A percentile compares a stretch with the other conserved stretches of the same genome.
Evolutionary conservation across 2,113 vertebrate species (phyloP).

Genomic region (Corythornis vintsioides): DNA sequence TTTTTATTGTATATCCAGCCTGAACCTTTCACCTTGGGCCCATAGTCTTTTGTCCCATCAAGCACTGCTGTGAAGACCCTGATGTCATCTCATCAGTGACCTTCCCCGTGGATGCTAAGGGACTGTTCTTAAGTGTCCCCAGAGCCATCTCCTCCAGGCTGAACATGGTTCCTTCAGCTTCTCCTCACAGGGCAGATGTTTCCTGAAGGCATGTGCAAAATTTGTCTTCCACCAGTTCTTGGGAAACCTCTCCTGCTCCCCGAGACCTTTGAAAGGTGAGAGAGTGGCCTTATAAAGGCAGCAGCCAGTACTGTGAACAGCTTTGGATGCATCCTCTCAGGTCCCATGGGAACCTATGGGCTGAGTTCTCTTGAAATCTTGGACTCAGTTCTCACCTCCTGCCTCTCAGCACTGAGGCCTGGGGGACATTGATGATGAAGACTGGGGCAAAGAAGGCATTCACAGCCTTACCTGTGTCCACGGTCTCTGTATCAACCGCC

Average conservation of each 20-base stretch:
- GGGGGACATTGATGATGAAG: not conserved
- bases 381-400: not conserved
- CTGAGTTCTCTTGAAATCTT: not conserved
- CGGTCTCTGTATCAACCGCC: not conserved
- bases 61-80: not conserved
- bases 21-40: not conserved
- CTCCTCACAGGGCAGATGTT: not conserved
- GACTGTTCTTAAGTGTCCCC: not conserved
- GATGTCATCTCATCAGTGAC: not conserved
- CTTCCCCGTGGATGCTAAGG: not conserved
- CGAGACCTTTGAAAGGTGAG: not conserved
- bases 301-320: not conserved
- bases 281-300: not conserved
- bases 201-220: not conserved
- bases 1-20: not conserved
- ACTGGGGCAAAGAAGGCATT: not conserved
- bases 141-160: not conserved
- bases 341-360: accelerated
- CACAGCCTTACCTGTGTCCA: not conserved
- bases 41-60: accelerated
- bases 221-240: not conserved
- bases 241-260: not conserved
- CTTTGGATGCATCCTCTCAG: not conserved
- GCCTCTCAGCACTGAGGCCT: not conserved
- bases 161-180: not conserved